Evolutionary conservation across 1,140 invertebrate genomes (phyloP), one percentile per base, ranked within the genome.

Genomic region (Diorhabda sublineata): DNA sequence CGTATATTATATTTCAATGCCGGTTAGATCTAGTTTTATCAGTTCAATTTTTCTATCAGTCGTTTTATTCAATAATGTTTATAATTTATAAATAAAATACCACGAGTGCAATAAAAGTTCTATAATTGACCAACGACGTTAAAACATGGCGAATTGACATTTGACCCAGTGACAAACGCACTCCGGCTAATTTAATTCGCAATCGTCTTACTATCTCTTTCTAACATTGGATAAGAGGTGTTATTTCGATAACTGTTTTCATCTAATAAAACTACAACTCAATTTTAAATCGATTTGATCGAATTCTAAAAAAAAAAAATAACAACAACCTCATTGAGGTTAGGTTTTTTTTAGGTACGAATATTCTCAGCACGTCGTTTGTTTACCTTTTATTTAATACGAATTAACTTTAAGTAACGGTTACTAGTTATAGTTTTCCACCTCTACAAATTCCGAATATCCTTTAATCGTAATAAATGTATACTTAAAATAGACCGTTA

Each of bases 71-170:
- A 26, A 26, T 26, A 26, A 26, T 26, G 26, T 26, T 26, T 26
- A 26, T 26, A 26, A n/a, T 6, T 56, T n/a, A 56, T 6, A 56
- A n/a, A 41, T 61, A 41, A 41, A 6, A 63, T 41, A 45, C 41
- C 42, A 60, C 26, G 42, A 60, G 58, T 60, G 58, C 47, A 67
- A 56, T 11, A 67, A 60, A 67, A 45, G 42, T 45, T 43, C 41
- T 11, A 61, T 73, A 73, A 73, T 73, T 73, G 73, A 71, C 75
- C 75, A 75, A 76, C 69, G 69, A 75, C 73, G 75, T 76, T 75
- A 76, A 76, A 75, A 74, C 70, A 72, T 69, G 63, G 72, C 71
- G 71, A 76, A 76, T 76, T 76, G 73, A 76, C 75, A 75, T 70
- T 76, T 76, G 75, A 76, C 75, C 75, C 67, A 74, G 45, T 74